Base-by-base conservation (phyloP, 2,113 vertebrate genomes). In the Paralichthys olivaceus region DNA sequence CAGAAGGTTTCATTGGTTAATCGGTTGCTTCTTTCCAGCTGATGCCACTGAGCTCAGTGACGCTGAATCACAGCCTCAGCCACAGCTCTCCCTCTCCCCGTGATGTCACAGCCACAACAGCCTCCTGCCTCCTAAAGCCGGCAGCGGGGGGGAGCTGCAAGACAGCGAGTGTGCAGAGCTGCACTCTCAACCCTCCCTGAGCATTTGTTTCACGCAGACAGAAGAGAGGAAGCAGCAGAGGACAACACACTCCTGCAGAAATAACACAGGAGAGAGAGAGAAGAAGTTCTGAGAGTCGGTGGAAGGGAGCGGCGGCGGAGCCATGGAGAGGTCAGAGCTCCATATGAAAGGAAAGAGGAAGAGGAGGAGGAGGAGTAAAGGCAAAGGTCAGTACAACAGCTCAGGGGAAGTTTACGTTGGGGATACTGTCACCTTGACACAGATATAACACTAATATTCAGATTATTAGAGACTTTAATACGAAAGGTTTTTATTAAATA, bases 301-400 rank as follows among this genome's bases (percentile, higher is more conserved):
- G 37, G 37, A 37, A 40, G 63, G 59, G 66, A 79, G 11, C 45
- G 57, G 65, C 72, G 59, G 74, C 58, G 29, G 81, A 5, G 77
- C 22, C 43, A 74, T 78, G 83, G 83, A 89, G 67, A 28, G 17
- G 45, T 61, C 77, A 14, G 87, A 84, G 4, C 9, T 23, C 1
- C 66, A 87, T 0, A 11, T 37, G 53, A 79, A 45, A 72, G 59
- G 19, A 78, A 49, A 40, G 73, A 86, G 88, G 84, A 90, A 37
- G 85, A 89, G 88, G 71, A 87, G 75, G 65, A 86, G 88, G 70
- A 89, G 85, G 79, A 43, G 81, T 22, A 79, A 76, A 80, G 55
- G 65, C 34, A 87, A 84, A 90, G 90, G 88, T 91, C 4, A 58
- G 88, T 81, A 0, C 20, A 51, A 28, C 59, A 57, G 28, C 53